A percentile compares a stretch with the other conserved stretches of the same genome.
phyloP scores from a whole-genome alignment of 2,113 vertebrate species.

The Saccopteryx leptura region DNA sequence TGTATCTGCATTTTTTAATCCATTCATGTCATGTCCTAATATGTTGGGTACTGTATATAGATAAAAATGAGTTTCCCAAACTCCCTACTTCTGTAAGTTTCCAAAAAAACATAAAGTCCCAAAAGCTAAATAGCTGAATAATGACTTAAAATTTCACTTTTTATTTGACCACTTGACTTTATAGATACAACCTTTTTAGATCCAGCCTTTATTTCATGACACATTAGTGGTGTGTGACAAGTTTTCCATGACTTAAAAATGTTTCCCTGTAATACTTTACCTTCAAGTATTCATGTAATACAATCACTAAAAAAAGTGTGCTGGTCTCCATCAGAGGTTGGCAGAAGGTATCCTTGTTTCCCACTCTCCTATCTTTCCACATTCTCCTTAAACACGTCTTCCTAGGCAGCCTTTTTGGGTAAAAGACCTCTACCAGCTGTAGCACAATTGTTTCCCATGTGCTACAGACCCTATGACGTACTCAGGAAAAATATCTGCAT shows the following conservation, averaged over 20 bases:
- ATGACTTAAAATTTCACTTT: conserved; percentile 48
- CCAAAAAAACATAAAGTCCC: neutral
- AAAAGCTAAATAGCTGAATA: conserved; percentile 2
- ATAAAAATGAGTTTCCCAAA: neutral
- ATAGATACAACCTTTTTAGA: neutral
- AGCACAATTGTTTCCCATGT: neutral
- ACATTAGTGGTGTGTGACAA: neutral
- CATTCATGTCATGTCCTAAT: neutral
- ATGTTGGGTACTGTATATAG: neutral
- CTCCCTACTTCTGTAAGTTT: neutral
- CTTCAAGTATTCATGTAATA: neutral
- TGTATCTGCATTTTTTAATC: neutral
- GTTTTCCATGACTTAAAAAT: neutral
- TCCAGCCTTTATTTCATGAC: neutral
- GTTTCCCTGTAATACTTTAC: neutral
- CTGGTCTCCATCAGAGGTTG: neutral
- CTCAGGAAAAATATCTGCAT: neutral
- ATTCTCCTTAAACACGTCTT: neutral
- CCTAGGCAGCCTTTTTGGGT: neutral
- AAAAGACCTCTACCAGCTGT: neutral
- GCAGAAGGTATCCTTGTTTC: neutral
- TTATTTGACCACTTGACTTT: neutral
- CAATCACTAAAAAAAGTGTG: neutral
- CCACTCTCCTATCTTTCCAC: neutral
- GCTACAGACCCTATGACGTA: neutral